phyloP scores from a whole-genome alignment of 2,797 vertebrate species.

The Myoxocephalus aenaeus region DNA sequence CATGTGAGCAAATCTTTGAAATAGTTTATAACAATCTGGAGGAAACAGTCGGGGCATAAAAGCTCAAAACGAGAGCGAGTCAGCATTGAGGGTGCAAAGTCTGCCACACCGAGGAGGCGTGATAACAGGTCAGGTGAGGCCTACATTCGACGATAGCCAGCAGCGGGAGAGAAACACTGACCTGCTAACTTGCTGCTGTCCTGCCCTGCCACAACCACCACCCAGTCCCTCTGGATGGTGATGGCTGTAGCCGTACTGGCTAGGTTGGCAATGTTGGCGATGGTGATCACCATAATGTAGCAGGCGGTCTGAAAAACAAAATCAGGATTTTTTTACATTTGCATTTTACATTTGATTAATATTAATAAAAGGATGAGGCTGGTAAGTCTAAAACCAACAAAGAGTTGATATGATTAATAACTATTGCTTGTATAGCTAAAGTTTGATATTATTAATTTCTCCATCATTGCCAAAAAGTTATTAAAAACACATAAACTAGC shows the following conservation, averaged over 20 bases:
- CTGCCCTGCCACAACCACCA: conserved; percentile 96
- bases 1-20: conserved; percentile 52
- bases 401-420: neutral
- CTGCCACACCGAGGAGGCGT: conserved; percentile 14
- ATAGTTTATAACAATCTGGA: conserved; percentile 32
- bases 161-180: conserved; percentile 67
- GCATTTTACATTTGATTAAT: neutral
- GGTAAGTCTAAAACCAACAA: neutral
- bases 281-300: conserved; percentile 96
- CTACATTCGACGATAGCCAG: conserved; percentile 6
- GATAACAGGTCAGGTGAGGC: conserved; percentile 62
- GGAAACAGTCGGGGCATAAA: conserved; percentile 36
- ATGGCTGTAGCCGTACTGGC: conserved; percentile 97
- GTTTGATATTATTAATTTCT: neutral
- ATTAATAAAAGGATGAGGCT: neutral
- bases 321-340: neutral
- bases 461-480: neutral
- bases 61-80: conserved; percentile 33
- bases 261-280: conserved; percentile 97
- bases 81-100: conserved; percentile 66
- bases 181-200: conserved; percentile 96
- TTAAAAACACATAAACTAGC: neutral
- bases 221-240: conserved; percentile 99
- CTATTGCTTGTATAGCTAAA: neutral
- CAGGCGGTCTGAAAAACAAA: conserved; percentile 87